Percentiles rank a stretch among this genome's conserved stretches.
phyloP scores from a whole-genome alignment of 1,140 invertebrate genomes.

The Megalopta genalis region DNA sequence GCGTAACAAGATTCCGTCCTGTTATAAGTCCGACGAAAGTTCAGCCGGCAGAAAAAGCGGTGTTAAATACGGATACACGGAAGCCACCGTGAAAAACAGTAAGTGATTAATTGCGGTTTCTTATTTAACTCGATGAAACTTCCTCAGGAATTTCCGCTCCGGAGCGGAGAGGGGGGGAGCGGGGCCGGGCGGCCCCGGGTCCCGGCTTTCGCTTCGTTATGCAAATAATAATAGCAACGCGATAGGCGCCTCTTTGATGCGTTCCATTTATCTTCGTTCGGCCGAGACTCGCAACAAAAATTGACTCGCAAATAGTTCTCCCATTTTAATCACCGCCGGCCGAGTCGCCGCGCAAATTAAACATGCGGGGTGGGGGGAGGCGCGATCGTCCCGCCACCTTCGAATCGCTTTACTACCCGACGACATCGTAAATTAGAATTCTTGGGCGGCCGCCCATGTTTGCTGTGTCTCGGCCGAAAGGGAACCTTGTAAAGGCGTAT shows the following conservation, averaged over 20 bases:
- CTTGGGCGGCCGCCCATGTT: background rate
- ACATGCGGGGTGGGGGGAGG: background rate
- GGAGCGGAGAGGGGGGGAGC: background rate
- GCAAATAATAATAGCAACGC: slow-evolving; percentile 53
- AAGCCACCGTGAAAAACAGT: slow-evolving; percentile 56
- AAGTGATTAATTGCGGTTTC: slow-evolving; percentile 66
- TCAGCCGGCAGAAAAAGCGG: slow-evolving; percentile 55
- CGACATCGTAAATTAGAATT: background rate
- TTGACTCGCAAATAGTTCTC: slow-evolving; percentile 20
- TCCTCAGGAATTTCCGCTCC: slow-evolving; percentile 50
- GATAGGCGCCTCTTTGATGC: slow-evolving; percentile 36
- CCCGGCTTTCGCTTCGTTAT: slow-evolving; percentile 31
- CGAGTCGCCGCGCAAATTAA: background rate
- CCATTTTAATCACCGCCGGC: slow-evolving; percentile 9
- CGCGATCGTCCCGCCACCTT: background rate
- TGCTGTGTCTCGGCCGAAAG: too few species aligned
- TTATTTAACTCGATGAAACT: slow-evolving; percentile 58
- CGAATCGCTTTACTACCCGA: background rate
- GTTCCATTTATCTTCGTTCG: slow-evolving; percentile 42
- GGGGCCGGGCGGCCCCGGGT: background rate
- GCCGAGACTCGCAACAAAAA: slow-evolving; percentile 16
- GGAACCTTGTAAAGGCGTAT: too few species aligned
- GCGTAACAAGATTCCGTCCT: slow-evolving; percentile 68
- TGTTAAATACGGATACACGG: slow-evolving; percentile 59
- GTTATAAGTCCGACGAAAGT: slow-evolving; percentile 66